A percentile compares a stretch with the other conserved stretches of the same genome.
Conservation (phyloP, 1,140 invertebrate species). For the Platyura marginata region DNA sequence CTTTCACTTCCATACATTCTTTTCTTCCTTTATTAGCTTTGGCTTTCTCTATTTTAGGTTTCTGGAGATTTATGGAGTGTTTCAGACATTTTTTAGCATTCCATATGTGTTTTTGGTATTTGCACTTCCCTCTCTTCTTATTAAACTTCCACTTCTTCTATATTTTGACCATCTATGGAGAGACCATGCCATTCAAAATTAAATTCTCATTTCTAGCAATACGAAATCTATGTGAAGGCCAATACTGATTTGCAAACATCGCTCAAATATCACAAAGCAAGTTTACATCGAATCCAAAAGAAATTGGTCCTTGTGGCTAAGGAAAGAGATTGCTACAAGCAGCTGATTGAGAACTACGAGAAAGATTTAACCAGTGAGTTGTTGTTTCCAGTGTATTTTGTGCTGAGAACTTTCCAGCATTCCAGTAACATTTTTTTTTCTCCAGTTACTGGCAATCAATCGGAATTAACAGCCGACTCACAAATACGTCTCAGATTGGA, state of each 20-base stretch:
- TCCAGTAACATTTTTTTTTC: no score
- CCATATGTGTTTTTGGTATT: no score
- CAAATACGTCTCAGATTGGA: conserved; percentile 35
- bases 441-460: neutral
- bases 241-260: conserved; percentile 30
- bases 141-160: no score
- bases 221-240: conserved; percentile 25
- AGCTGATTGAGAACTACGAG: conserved; percentile 64
- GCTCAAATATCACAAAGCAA: conserved; percentile 35
- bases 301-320: conserved; percentile 45
- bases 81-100: no score
- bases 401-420: no score
- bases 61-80: no score
- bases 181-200: neutral
- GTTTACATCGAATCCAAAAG: conserved; percentile 39
- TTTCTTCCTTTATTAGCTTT: no score
- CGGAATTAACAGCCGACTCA: conserved; percentile 14
- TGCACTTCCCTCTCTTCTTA: no score
- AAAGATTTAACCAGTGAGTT: conserved; percentile 41
- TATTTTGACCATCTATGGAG: no score
- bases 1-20: no score
- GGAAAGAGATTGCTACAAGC: conserved; percentile 50
- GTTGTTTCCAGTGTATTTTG: no score
- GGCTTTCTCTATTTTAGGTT: no score
- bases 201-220: conserved; percentile 9